Conservation (phyloP, 2,888 invertebrate species). For the Mechanitis mazaeus region DNA sequence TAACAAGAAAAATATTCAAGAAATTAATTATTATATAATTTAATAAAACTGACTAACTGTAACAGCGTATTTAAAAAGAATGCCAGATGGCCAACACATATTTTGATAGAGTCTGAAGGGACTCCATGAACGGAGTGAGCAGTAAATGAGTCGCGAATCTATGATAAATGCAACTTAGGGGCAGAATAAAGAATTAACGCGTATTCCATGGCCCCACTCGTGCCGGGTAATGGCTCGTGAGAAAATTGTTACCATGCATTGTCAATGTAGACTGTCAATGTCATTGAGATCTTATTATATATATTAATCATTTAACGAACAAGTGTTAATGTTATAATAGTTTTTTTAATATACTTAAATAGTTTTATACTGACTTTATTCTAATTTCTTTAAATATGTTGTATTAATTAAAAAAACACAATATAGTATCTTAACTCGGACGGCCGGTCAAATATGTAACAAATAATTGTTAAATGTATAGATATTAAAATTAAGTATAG, state of each 20-base stretch:
- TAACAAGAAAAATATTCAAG: not conserved
- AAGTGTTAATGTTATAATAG: no score
- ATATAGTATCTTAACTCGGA: no score
- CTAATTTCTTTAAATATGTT: no score
- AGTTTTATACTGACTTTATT: no score
- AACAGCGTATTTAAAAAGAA: not conserved
- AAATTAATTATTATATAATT: not conserved
- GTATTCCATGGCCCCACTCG: slow-evolving; percentile 60
- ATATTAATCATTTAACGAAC: no score
- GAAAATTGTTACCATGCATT: slow-evolving; percentile 29
- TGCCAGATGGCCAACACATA: slow-evolving; percentile 35
- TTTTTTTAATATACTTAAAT: no score
- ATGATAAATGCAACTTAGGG: slow-evolving; percentile 54
- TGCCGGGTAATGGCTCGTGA: slow-evolving; percentile 62
- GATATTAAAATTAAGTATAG: no score
- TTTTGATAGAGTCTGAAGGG: slow-evolving; percentile 34
- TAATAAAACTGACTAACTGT: no score
- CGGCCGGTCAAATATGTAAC: no score
- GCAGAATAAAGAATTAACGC: slow-evolving; percentile 46
- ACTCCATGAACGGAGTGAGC: slow-evolving; percentile 49
- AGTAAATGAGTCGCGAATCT: slow-evolving; percentile 52
- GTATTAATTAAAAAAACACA: no score
- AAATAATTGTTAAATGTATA: no score
- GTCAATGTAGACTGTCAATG: not conserved
- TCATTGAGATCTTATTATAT: no score